phyloP scores from a whole-genome alignment of 1,140 invertebrate species.

The Euura saliciscinereae region DNA sequence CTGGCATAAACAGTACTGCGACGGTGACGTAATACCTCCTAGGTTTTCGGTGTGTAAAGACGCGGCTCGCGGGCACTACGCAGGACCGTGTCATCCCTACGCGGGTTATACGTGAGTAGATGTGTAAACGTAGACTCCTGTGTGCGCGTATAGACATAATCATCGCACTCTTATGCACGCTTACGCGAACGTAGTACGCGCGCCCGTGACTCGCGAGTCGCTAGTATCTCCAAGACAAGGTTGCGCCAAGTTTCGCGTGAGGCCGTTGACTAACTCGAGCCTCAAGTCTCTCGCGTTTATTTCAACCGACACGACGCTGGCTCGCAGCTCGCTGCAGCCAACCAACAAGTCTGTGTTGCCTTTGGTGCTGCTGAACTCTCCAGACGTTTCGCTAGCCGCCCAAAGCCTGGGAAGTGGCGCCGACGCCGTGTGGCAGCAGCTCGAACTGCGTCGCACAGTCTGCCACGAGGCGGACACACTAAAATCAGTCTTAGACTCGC shows the following conservation, averaged over 20 bases:
- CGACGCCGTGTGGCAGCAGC: background rate
- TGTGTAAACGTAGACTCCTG: no score
- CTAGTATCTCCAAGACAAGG: background rate
- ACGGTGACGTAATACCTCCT: background rate
- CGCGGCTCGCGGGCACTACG: background rate
- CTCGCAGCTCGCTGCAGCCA: background rate
- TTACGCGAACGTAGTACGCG: constrained; percentile 6
- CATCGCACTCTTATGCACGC: background rate
- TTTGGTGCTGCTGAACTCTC: constrained; percentile 1
- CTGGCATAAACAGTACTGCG: background rate
- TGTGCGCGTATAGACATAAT: background rate
- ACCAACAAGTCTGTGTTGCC: background rate
- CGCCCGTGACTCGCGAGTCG: background rate
- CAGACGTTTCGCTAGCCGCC: background rate
- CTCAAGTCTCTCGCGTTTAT: background rate
- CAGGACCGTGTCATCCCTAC: constrained; percentile 3
- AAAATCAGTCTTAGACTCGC: no score
- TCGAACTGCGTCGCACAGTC: background rate
- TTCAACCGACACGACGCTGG: background rate
- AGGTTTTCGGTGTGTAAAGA: background rate
- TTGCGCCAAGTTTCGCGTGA: constrained; percentile 1
- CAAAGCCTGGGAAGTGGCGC: background rate
- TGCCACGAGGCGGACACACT: background rate
- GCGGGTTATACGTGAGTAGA: background rate
- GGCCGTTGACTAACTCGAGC: constrained; percentile 1